A percentile compares a stretch with the other conserved stretches of the same genome.
These are phyloP conservation scores for Heliangelus exortis DNA, from an alignment of 2,797 vertebrate species.

Conservation along the genomic window DNA sequence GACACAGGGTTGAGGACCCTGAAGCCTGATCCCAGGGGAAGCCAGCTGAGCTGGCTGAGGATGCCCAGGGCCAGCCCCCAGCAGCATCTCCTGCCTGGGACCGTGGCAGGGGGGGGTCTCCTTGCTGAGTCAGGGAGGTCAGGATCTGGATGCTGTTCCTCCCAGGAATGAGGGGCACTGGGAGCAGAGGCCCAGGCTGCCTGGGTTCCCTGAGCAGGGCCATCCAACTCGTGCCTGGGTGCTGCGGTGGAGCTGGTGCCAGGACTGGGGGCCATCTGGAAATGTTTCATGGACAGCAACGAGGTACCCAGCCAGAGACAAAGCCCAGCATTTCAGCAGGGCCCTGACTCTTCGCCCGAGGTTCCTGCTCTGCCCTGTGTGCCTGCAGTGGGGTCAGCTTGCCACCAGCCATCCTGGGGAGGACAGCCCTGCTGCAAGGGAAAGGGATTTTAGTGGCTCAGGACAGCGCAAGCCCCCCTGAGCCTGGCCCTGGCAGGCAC, in stretches of 20 bases:
- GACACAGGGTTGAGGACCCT: not conserved
- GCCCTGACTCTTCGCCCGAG: rapidly evolving
- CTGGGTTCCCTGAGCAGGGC: not conserved
- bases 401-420: not conserved
- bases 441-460: rapidly evolving
- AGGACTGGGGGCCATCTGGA: constrained; percentile 53
- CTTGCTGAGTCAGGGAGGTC: not conserved
- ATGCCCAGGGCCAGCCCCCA: not conserved
- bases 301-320: not conserved
- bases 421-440: not conserved
- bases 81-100: rapidly evolving
- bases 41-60: not conserved
- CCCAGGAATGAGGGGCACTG: not conserved
- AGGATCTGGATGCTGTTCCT: not conserved
- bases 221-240: not conserved
- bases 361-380: not conserved
- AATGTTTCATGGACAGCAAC: not conserved
- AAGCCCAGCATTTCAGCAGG: not conserved
- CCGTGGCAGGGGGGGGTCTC: not conserved
- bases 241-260: not conserved
- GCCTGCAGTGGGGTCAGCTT: not conserved
- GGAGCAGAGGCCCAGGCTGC: not conserved
- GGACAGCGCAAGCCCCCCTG: rapidly evolving
- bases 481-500: not conserved
- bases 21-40: not conserved